Evolutionary conservation across 2,888 invertebrate species (phyloP), one percentile per base, ranked within the genome.

Genomic region (Orthosia cruda): DNA sequence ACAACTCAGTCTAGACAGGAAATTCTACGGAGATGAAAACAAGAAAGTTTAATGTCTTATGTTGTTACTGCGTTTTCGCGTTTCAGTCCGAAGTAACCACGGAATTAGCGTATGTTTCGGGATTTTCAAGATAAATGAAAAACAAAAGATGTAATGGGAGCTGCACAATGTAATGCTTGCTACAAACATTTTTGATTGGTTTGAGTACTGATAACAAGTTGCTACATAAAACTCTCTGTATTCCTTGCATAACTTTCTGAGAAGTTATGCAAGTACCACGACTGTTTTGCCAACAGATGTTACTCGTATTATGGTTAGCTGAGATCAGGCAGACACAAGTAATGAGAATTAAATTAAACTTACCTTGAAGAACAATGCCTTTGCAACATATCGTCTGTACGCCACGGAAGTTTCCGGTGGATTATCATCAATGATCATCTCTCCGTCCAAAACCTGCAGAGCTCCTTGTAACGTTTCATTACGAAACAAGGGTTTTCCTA

Each of bases 281-380:
- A n/a, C 12, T 0, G 9, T 23, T 23, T 23, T 47, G 7, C 18
- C n/a, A 66, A 47, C n/a, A 52, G 40, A 23, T 15, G n/a, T 40
- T 2, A 2, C n/a, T n/a, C n/a, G n/a, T n/a, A n/a, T n/a, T 58
- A 20, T 40, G 4, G 4, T 18, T 50, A 13, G 9, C 16, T 1
- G 5, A 32, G 15, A 45, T 66, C 11, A 66, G 11, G 7, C 5
- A 32, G 32, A 7, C 32, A 32, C 15, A 23, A 62, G 0, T 32
- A n/a, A 16, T 45, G 20, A 45, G 20, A 50, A 77, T 15, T 11
- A 9, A 54, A 61, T 61, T n/a, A 45, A 20, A 12, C 69, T 83
- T 89, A 97, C 98, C 96, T 98, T 98, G 90, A 97, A 98, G 83
- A 98, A 97, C 9, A 98, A 92, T 54, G 97, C 93, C 45, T 97